phyloP scores from a whole-genome alignment of 2,888 invertebrate genomes.

The Drosophila macrothrix region DNA sequence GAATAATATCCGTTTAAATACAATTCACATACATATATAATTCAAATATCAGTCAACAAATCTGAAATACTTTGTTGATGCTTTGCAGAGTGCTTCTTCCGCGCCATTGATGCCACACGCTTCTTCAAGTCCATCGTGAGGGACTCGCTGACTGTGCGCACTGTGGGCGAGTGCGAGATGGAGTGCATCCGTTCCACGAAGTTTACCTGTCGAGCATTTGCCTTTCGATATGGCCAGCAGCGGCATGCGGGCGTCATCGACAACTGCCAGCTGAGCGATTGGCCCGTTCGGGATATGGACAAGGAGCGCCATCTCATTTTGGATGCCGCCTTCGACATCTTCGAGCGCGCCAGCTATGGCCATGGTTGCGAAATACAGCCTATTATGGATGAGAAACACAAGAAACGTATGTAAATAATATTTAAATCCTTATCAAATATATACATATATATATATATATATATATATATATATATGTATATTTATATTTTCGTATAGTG shows the following conservation, averaged over 20 bases:
- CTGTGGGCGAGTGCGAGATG: conserved; percentile 92
- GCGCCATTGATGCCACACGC: conserved; percentile 90
- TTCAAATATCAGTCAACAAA: not conserved
- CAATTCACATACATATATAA: not conserved
- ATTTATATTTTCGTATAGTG: conserved; percentile 85
- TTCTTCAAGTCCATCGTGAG: conserved; percentile 88
- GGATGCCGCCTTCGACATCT: conserved; percentile 90
- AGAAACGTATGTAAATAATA: conserved; percentile 82
- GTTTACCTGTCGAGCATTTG: conserved; percentile 93
- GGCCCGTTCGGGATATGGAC: conserved; percentile 89
- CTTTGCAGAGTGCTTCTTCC: conserved; percentile 92
- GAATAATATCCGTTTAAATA: not conserved
- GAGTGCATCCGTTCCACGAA: conserved; percentile 90
- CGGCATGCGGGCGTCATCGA: conserved; percentile 89
- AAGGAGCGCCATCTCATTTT: conserved; percentile 87
- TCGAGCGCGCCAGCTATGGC: conserved; percentile 92
- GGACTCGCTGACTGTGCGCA: conserved; percentile 89
- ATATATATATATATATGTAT: too few relatives aligned
- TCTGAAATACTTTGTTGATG: not conserved
- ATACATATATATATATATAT: too few relatives aligned
- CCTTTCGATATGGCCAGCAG: conserved; percentile 89
- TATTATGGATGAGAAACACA: conserved; percentile 85
- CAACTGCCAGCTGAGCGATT: conserved; percentile 92
- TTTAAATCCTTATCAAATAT: not conserved
- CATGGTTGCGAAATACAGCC: conserved; percentile 92